These are phyloP conservation scores for Chloroceryle amazona DNA, from an alignment of 2,797 vertebrate genomes.

Conservation along the genomic window DNA sequence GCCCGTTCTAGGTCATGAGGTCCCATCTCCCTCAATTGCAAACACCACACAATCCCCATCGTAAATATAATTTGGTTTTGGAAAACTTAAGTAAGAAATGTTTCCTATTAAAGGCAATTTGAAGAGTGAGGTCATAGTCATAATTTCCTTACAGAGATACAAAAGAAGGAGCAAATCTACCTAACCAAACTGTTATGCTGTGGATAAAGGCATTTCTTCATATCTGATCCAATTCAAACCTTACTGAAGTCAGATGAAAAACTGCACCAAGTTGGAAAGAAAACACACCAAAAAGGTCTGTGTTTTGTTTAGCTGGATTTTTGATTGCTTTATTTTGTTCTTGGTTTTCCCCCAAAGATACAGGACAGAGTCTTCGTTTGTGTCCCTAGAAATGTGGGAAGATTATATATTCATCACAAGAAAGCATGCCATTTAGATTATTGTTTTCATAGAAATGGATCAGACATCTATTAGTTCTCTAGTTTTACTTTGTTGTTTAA, in stretches of 20 bases:
- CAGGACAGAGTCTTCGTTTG: no score
- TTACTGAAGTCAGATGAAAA: background rate
- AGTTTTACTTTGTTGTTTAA: no score
- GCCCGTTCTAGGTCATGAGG: background rate
- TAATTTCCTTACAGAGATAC: background rate
- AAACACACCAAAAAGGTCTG: no score
- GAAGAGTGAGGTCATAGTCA: background rate
- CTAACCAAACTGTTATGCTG: background rate
- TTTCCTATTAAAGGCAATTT: slow-evolving; percentile 37
- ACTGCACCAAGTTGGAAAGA: background rate
- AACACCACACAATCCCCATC: background rate
- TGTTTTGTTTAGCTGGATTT: no score
- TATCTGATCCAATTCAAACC: background rate
- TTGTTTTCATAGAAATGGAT: no score
- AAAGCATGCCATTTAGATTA: no score
- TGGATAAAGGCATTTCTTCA: background rate
- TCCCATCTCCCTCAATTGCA: background rate
- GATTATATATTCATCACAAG: no score
- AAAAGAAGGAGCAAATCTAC: background rate
- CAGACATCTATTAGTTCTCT: no score
- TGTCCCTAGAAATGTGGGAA: no score
- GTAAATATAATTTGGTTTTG: background rate
- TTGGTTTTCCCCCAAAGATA: no score
- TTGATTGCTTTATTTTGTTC: no score
- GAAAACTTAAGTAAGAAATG: slow-evolving; percentile 55